A percentile compares a stretch with the other conserved stretches of the same genome.
These are phyloP conservation scores for Prietella phreatophila DNA, from an alignment of 2,113 vertebrate genomes.

Conservation along the genomic window DNA sequence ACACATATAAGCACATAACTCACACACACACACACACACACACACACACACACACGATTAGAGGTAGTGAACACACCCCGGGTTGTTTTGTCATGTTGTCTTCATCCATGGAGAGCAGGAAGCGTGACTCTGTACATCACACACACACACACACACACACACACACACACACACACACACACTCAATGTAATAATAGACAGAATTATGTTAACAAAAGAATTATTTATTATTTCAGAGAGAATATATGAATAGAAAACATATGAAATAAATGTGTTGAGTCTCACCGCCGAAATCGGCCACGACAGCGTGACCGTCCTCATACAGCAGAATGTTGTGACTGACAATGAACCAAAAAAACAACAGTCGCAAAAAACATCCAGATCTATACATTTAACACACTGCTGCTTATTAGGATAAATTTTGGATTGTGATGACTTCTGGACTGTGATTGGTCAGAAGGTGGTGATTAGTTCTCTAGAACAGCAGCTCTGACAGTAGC, in stretches of 20 bases:
- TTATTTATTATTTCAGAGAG: not conserved
- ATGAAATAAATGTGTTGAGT: not conserved
- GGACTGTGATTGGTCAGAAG: not conserved
- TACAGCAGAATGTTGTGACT: slow-evolving; percentile 96
- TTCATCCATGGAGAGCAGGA: slow-evolving; percentile 88
- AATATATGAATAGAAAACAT: not conserved
- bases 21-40: slow-evolving; percentile 7
- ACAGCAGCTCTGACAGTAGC: not conserved
- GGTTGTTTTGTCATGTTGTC: slow-evolving; percentile 98
- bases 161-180: slow-evolving; percentile 24
- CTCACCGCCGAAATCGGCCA: slow-evolving; percentile 93
- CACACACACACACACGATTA: slow-evolving; percentile 31
- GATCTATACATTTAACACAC: not conserved
- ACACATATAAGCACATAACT: slow-evolving; percentile 17
- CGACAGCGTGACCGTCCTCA: slow-evolving; percentile 91
- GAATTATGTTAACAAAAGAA: not conserved
- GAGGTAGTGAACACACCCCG: slow-evolving; percentile 77
- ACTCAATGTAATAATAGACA: not conserved
- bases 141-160: slow-evolving; percentile 13
- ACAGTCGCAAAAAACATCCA: slow-evolving; percentile 1
- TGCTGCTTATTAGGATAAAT: not conserved
- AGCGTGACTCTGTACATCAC: slow-evolving; percentile 82
- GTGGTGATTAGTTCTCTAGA: not conserved
- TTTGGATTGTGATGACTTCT: too few relatives aligned
- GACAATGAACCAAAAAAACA: slow-evolving; percentile 43